phyloP scores from a whole-genome alignment of 2,113 vertebrate genomes.

The Sclerurus mexicanus region DNA sequence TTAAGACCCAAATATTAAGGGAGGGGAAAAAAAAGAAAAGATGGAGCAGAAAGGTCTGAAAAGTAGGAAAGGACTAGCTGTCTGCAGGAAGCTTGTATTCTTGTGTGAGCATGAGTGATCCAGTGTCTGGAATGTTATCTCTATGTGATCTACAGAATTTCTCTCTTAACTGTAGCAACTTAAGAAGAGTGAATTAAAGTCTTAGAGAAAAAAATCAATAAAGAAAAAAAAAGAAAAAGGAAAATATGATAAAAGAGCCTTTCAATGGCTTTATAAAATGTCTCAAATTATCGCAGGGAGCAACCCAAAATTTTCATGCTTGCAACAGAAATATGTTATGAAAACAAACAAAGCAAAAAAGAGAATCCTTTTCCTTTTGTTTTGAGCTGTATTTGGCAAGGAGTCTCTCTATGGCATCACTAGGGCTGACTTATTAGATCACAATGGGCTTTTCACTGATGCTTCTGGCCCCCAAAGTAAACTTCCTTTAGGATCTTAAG shows the following conservation, averaged over 20 bases:
- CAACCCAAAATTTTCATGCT: background rate
- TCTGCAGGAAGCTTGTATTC: slow-evolving; percentile 75
- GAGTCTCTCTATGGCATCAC: background rate
- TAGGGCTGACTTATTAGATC: background rate
- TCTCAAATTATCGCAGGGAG: background rate
- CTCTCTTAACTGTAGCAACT: slow-evolving; percentile 69
- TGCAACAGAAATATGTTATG: background rate
- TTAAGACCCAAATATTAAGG: slow-evolving; percentile 76
- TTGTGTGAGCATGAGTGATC: slow-evolving; percentile 70
- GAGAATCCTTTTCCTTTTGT: background rate
- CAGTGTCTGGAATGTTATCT: slow-evolving; percentile 70
- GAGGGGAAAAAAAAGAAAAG: slow-evolving; percentile 51
- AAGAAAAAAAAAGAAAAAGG: slow-evolving; percentile 6
- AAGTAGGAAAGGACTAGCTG: slow-evolving; percentile 68
- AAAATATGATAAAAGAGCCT: slow-evolving; percentile 58
- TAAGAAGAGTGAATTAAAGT: slow-evolving; percentile 76
- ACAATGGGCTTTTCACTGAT: background rate
- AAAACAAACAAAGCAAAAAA: background rate
- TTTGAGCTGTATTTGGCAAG: background rate
- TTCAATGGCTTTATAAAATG: slow-evolving; percentile 21
- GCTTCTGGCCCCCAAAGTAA: background rate
- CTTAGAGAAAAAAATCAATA: slow-evolving; percentile 79
- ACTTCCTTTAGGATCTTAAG: background rate
- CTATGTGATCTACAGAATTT: slow-evolving; percentile 74
- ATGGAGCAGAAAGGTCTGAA: slow-evolving; percentile 62